Evolutionary conservation across 2,888 invertebrate genomes (phyloP), one percentile per base, ranked within the genome.

Genomic region (Pyrrhia umbra): DNA sequence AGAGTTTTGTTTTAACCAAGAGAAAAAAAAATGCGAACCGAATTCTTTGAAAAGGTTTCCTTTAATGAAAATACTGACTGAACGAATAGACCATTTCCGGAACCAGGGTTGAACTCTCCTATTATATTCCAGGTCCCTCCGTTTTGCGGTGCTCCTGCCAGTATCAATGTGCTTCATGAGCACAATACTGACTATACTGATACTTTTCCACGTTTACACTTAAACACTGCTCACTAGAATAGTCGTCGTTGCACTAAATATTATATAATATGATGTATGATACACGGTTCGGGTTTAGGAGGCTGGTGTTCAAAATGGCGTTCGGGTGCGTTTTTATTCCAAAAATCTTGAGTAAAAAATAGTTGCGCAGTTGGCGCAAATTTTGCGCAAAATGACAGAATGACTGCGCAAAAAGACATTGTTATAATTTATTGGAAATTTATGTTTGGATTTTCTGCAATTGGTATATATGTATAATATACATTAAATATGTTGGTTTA

Each of bases 161-260:
- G 96, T 96, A 87, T 95, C 96, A 79, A 96, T 97, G 93, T 96
- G 96, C 92, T 96, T 97, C 90, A 96, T 97, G 92, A 96, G 96
- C 95, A 96, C 96, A 75, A 96, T 97, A 93, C 95, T 97, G 94
- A 96, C 96, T 89, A 96, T 97, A 89, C 95, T 97, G 87, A 95
- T 97, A 95, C 95, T 97, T 88, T 96, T 97, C 88, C 96, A 96
- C 90, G 89, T 95, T 86, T 96, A 96, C 94, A 95, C 95, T 79
- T 96, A 95, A 94, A 79, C 64, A 81, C 66, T 72, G 80, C 75
- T 73, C 75, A 74, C 54, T 75, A 75, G 64, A 23, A 67, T 73
- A 68, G 60, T 59, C 30, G 60, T 57, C 65, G 57, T 51, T 70
- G 78, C 75, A 81, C 72, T 68, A 69, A 57, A 37, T 68, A 62